Conservation (phyloP, 2,888 invertebrate species). For the Cataglyphis cursor region DNA sequence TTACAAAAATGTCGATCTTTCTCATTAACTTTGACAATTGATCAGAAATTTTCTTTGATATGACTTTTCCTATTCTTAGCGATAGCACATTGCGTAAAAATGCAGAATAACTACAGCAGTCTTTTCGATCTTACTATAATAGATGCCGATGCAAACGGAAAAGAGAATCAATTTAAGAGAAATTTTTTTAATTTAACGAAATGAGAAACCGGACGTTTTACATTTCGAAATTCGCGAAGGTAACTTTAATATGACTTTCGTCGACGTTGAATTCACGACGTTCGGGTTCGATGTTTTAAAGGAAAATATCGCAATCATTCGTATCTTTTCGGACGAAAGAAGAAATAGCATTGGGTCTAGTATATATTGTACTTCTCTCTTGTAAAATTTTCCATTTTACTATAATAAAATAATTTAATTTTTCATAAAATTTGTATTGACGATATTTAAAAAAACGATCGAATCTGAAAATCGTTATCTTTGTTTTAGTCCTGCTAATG, state of each 20-base stretch:
- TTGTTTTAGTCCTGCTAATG: neutral
- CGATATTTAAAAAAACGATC: neutral
- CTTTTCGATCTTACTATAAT: neutral
- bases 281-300: neutral
- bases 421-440: neutral
- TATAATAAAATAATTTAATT: neutral
- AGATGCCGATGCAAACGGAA: neutral
- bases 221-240: constrained; percentile 19
- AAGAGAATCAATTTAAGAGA: neutral
- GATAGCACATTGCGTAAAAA: neutral
- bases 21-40: neutral
- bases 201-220: neutral
- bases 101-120: neutral
- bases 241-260: constrained; percentile 29
- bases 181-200: constrained; percentile 22
- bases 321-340: constrained; percentile 13
- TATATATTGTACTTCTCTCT: neutral
- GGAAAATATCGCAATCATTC: constrained; percentile 16
- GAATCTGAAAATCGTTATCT: constrained; percentile 1
- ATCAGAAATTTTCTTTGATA: neutral
- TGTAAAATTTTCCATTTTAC: neutral
- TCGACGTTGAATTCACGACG: constrained; percentile 10
- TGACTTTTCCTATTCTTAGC: neutral
- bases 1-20: neutral
- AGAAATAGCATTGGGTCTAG: neutral